Base-by-base conservation (phyloP, 1,140 invertebrate species). In the Sitophilus oryzae region DNA sequence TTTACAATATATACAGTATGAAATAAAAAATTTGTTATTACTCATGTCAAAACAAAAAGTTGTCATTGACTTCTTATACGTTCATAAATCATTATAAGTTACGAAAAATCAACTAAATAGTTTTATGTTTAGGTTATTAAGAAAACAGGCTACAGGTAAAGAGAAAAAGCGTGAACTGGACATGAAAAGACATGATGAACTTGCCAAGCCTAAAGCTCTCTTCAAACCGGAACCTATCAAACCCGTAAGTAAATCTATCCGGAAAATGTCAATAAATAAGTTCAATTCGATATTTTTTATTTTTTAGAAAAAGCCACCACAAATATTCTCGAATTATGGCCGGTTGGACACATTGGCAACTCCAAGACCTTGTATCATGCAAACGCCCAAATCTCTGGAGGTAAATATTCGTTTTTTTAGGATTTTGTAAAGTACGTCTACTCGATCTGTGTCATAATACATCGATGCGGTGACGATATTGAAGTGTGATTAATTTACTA, bases 331-430 rank as follows among this genome's bases (percentile, higher is more conserved):
- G 1, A 43, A 60, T 19, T 60, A 35, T 19, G 53, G 21, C 22
- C 52, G 44, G 3, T 35, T 60, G 36, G 59, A 61, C 38, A 52
- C 41, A 9, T 30, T 61, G 20, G 61, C 59, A 9, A 10, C 47
- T 34, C 59, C 59, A 10, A 63, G 61, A 44, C 46, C 48, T 14
- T 54, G 34, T 30, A 38, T 53, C 11, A 35, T 53, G 18, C 23
- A 47, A 15, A 45, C 49, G 11, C 50, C 51, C 11, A 53, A 57
- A 37, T 25, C 42, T 37, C 14, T 58, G 6, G 50, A 54, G 20
- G 55, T 60, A 46, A 41, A 19, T 53, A 30, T 30, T 30, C 11
- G 25, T 30, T 30, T 30, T n/a, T n/a, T n/a, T n/a, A n/a, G n/a
- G n/a, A n/a, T n/a, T n/a, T n/a, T n/a, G n/a, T n/a, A n/a, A n/a